Evolutionary conservation across 2,888 invertebrate genomes (phyloP), one percentile per base, ranked within the genome.

Genomic region (Stomorhina lunata): DNA sequence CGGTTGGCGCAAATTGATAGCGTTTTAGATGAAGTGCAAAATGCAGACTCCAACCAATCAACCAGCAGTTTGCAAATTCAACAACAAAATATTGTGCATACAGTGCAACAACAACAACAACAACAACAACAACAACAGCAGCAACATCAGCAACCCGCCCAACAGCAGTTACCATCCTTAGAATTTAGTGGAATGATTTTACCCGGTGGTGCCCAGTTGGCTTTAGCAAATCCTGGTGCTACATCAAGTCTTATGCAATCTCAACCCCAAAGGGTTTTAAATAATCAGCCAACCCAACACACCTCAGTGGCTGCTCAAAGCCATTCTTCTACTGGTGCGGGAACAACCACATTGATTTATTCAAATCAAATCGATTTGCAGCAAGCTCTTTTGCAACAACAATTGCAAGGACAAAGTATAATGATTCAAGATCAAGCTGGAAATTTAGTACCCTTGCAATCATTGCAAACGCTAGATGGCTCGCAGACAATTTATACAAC

Each of bases 391-490:
- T 66, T 90, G 66, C 90, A 90, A 77, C 90, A 90, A 34, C 90
- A 90, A 79, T 79, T 90, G 83, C 90, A 90, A 43, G 90, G 90
- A 4, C 90, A 90, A 73, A 90, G 89, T 83, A 90, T 90, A 12
- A 90, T 90, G 87, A 90, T 90, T 48, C 90, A 90, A 85, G 89
- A 89, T 83, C 90, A 90, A 73, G 89, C 89, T 0, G 90, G 90
- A 29, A 90, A 90, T 59, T 85, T 90, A 59, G 87, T 90, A 80
- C 90, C 90, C 0, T 84, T 90, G 59, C 90, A 90, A 55, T 85
- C 87, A 53, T 77, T 87, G 50, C 87, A 86, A 80, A 76, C 86
- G 29, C 75, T 88, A 34, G 90, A 90, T 71, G 89, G 90, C 72
- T 85, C 87, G 9, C 90, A 89, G 79, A 87, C 89, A 27, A 89